Evolutionary conservation across 2,797 vertebrate species (phyloP), one percentile per base, ranked within the genome.

Genomic region (Cetoscarus ocellatus): DNA sequence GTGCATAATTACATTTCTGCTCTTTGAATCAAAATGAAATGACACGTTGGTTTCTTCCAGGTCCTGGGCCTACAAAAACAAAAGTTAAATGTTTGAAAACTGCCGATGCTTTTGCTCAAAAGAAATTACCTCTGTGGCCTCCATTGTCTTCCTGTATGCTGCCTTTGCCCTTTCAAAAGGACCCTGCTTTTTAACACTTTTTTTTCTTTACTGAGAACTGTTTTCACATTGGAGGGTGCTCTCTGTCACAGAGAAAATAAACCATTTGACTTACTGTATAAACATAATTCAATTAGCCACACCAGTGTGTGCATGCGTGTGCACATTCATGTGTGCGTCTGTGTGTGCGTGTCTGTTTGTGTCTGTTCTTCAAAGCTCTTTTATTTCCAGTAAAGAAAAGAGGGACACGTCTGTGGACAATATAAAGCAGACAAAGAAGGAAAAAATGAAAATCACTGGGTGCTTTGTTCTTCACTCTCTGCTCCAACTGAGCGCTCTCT

Each of bases 391-490:
- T 77, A 71, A 86, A 88, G 81, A 82, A 87, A 85, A 87, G 86
- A 72, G 54, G 73, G 83, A 83, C 85, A 80, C 75, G 81, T 90
- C 81, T 90, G 83, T 79, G 82, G 83, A 90, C 85, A 88, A 87
- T 88, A 81, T 79, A 77, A 77, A 78, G 75, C 88, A 85, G 86
- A 92, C 90, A 93, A 90, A 90, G 89, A 83, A 81, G 75, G 84
- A 80, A 78, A 84, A 88, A 87, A 84, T 89, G 89, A 90, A 93
- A 93, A 94, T 91, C 90, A 89, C 92, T 88, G 84, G 85, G 77
- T 85, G 90, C 93, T 94, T 94, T 95, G 94, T 94, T 93, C 92
- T 87, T 86, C 56, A 42, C 80, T 89, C 89, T 82, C 81, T 76
- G 84, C 85, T 90, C 87, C 89, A 75, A 77, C 91, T 68, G 92